These are phyloP conservation scores for Mirounga angustirostris DNA, from an alignment of 2,113 vertebrate species.

Conservation along the genomic window DNA sequence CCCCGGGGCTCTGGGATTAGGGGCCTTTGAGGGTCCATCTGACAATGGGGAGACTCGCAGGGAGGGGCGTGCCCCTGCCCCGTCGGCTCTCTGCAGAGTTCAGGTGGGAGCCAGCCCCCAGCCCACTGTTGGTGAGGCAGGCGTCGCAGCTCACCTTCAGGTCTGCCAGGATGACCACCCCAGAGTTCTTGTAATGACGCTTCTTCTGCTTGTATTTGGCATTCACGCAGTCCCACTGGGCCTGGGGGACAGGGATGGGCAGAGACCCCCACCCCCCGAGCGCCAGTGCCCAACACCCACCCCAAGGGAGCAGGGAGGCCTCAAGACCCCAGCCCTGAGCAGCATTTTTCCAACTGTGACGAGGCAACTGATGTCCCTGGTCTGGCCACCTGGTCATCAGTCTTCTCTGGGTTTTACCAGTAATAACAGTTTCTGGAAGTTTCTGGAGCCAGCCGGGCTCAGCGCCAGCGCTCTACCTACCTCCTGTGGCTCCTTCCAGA, in stretches of 20 bases:
- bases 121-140: not conserved
- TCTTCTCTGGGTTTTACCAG: not conserved
- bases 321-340: not conserved
- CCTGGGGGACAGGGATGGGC: conserved; percentile 70
- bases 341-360: not conserved
- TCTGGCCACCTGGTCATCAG: not conserved
- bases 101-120: not conserved
- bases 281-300: not conserved
- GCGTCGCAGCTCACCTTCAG: conserved; percentile 90
- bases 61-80: not conserved
- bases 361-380: too few relatives aligned
- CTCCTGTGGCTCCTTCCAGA: not conserved
- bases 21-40: not conserved
- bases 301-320: not conserved
- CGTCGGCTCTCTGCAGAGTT: not conserved
- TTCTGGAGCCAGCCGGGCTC: not conserved
- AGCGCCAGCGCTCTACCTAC: not conserved
- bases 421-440: not conserved
- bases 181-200: conserved; percentile 97
- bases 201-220: conserved; percentile 97
- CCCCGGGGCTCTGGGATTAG: not conserved
- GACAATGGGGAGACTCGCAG: not conserved
- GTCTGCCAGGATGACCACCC: conserved; percentile 93
- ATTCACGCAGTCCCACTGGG: conserved; percentile 97
- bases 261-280: not conserved